phyloP scores from a whole-genome alignment of 2,888 invertebrate genomes.

The Quadroppia sp. region DNA sequence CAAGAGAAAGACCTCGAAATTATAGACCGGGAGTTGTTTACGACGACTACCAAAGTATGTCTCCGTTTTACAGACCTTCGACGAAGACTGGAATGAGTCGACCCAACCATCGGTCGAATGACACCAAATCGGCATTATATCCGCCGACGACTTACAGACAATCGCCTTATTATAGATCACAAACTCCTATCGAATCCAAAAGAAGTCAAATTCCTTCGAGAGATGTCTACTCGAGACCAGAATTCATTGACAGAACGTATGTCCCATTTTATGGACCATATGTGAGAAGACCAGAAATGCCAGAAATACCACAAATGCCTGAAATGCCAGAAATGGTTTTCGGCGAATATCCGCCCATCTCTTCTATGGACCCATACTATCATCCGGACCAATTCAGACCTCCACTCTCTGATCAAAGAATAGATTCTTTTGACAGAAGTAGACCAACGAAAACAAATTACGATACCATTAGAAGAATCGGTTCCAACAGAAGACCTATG shows the following conservation, averaged over 20 bases:
- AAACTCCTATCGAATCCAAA: neutral
- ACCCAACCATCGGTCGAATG: neutral
- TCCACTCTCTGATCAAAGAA: neutral
- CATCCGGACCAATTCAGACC: neutral
- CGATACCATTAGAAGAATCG: constrained; percentile 1
- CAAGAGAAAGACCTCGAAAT: neutral
- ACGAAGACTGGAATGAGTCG: neutral
- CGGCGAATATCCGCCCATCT: neutral
- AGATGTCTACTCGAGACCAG: constrained; percentile 4
- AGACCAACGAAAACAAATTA: neutral
- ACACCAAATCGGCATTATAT: neutral
- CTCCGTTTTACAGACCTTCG: constrained; percentile 6
- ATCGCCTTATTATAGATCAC: neutral
- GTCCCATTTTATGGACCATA: neutral
- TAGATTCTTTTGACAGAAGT: neutral
- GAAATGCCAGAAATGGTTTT: no score
- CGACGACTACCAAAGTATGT: neutral
- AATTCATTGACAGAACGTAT: constrained; percentile 4
- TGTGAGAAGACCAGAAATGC: neutral
- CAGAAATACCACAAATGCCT: no score
- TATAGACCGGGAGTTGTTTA: constrained; percentile 9
- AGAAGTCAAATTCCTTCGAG: neutral
- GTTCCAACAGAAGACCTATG: neutral
- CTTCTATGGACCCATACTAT: neutral
- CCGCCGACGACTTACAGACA: neutral